Evolutionary conservation across 53 echinoderm and acorn worm genomes (phyloP).

Genomic region (Stichopus horrens): DNA sequence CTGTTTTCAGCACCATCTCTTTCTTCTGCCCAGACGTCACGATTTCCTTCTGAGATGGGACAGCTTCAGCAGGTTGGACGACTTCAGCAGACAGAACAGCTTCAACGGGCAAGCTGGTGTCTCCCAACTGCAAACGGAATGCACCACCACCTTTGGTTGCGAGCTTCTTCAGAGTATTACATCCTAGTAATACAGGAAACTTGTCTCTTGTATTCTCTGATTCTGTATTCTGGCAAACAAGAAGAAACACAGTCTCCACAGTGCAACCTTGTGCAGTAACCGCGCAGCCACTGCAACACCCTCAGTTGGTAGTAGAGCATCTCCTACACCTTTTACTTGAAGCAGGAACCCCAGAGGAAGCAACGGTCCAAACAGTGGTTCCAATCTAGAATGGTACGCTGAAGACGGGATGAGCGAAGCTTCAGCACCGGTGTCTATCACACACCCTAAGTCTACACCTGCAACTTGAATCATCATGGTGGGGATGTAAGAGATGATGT

Average conservation of each 20-base stretch:
- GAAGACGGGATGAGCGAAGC: constrained; percentile 47
- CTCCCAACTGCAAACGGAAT: too few species aligned
- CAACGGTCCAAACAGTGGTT: neutral
- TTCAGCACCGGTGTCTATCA: neutral
- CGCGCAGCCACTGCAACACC: neutral
- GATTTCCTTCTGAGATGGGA: neutral
- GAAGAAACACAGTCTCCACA: constrained; percentile 50
- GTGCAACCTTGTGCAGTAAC: constrained; percentile 17
- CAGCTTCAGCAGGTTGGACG: too few species aligned
- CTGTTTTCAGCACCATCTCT: neutral
- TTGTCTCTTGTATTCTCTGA: neutral
- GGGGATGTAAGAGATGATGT: constrained; percentile 39
- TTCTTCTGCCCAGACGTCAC: neutral
- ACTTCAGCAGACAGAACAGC: neutral
- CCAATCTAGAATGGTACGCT: constrained; percentile 34
- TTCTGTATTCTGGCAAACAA: neutral
- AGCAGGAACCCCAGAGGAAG: neutral
- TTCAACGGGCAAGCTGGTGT: too few species aligned
- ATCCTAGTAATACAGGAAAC: too few species aligned
- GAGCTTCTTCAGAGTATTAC: too few species aligned
- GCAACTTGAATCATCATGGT: constrained; percentile 38
- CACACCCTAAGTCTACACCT: constrained; percentile 28
- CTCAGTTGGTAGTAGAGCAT: constrained; percentile 47
- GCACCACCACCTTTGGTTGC: too few species aligned
- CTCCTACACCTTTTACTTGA: constrained; percentile 45